Base-by-base conservation (phyloP, 2,113 vertebrate genomes). In the Xenopus laevis region DNA sequence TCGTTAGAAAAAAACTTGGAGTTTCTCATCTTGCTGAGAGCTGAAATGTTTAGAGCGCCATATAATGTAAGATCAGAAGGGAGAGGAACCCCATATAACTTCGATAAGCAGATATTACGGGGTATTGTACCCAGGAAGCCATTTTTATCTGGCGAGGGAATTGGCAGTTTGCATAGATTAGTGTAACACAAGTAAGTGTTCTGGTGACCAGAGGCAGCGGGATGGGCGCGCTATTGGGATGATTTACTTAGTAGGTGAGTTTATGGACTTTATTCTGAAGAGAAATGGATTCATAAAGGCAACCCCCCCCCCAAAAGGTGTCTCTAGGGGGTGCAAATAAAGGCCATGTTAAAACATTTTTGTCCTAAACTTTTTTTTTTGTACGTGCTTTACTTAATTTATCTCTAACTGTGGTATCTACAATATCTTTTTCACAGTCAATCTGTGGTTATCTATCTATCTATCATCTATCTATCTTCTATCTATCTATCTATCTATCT, bases 1-100 rank as follows among this genome's bases (percentile, higher is more conserved):
- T 67, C 21, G 46, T 52, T 50, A 50, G 50, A 10, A 4, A 20
- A 50, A 55, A 18, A 10, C 47, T 9, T 9, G 47, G 15, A 50
- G 65, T 67, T 67, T 23, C 45, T 67, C 65, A 50, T 67, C 65
- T 67, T 67, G 65, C 65, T 11, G 20, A 44, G 45, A 5, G 44
- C 17, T 20, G 33, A 66, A 27, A 10, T 20, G 12, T 50, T 66
- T 66, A 45, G 20, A 66, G 18, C 20, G 17, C 46, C 13, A 18
- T 23, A 67, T 67, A 47, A 67, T 52, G 7, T 6, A 7, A 23
- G 45, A 67, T 50, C 18, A 50, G 18, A 67, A 20, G 40, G 33
- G 4, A 21, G 13, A 21, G 45, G 40, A 33, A 65, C 63, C 63
- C 63, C 6, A 18, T 46, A 65, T 65, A 65, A 65, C 1, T 7